Base-by-base conservation (phyloP, 2,888 invertebrate genomes). In the Ectropis crepuscularia region DNA sequence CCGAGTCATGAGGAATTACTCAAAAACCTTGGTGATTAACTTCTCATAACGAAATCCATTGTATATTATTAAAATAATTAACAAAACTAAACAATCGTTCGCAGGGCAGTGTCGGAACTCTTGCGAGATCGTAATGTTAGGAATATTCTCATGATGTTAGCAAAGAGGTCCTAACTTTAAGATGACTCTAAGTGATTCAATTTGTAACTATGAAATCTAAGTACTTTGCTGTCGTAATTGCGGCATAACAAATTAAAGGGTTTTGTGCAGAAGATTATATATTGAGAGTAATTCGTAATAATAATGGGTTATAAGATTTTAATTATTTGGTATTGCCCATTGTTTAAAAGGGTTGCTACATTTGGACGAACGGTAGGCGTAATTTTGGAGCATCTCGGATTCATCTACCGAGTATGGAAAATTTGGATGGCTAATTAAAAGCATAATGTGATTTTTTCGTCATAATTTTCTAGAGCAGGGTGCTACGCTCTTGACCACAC, bases 31-130 rank as follows among this genome's bases (percentile, higher is more conserved):
- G 68, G 63, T 65, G 59, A 68, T 66, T 71, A 66, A 69, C 62
- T 67, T 73, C 70, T 66, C 72, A 73, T 70, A 67, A 60, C 58
- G 65, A 65, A 71, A 71, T 69, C 71, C 70, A 73, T 74, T 71
- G 71, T 75, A 68, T 67, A 67, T 61, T 60, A 65, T 66, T 71
- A 72, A 61, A 66, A 70, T 72, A 71, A 73, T 71, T 68, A 67
- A 70, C 57, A 63, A 62, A 71, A 70, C 60, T 62, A 68, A 71
- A 75, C 75, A 74, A 74, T 73, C 69, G 74, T 72, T 75, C 75
- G 64, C 74, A 74, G 67, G 62, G 71, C 67, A 72, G 66, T 69
- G 67, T 65, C 66, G 65, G 53, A 69, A 62, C 70, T 68, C 66
- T 75, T 72, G 73, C 63, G 70, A 74, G 60, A 65, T 63, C 51